Conservation (phyloP, 1,140 invertebrate genomes). For the Pissodes strobi region DNA sequence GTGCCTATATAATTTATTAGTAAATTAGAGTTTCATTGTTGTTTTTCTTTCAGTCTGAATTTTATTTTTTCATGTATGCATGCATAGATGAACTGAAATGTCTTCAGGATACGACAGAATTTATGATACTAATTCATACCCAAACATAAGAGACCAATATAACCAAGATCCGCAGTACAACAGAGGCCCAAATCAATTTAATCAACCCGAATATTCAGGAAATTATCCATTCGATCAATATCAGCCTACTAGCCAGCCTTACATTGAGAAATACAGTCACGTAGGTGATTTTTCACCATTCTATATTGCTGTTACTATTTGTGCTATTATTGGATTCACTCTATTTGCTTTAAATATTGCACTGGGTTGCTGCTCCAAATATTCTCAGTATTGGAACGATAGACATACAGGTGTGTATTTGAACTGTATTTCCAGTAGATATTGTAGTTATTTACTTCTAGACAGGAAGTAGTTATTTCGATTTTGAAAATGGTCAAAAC, state of each 20-base stretch:
- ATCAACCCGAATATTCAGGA: background rate
- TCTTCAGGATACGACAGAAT: constrained; percentile 28
- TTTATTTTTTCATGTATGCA: no score
- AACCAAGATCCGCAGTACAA: constrained; percentile 1
- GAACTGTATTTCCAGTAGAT: no score
- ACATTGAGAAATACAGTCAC: constrained; percentile 65
- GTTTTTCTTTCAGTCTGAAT: no score
- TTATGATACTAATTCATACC: constrained; percentile 13
- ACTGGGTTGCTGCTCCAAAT: constrained; percentile 77
- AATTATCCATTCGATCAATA: background rate
- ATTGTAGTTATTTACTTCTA: no score
- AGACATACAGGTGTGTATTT: constrained; percentile 71
- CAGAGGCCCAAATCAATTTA: constrained; percentile 2
- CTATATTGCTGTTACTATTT: constrained; percentile 78
- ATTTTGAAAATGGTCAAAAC: no score
- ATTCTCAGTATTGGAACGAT: constrained; percentile 80
- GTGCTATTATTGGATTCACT: constrained; percentile 68
- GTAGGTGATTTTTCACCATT: constrained; percentile 60
- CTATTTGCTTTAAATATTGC: constrained; percentile 76
- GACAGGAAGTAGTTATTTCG: no score
- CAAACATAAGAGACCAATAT: constrained; percentile 4
- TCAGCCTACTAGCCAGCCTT: constrained; percentile 36
- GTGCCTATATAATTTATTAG: no score
- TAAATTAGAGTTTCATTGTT: no score
- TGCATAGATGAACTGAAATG: constrained; percentile 28